Evolutionary conservation across 2,797 vertebrate species (phyloP), one percentile per base, ranked within the genome.

Genomic region (Pyrocephalus nanus): DNA sequence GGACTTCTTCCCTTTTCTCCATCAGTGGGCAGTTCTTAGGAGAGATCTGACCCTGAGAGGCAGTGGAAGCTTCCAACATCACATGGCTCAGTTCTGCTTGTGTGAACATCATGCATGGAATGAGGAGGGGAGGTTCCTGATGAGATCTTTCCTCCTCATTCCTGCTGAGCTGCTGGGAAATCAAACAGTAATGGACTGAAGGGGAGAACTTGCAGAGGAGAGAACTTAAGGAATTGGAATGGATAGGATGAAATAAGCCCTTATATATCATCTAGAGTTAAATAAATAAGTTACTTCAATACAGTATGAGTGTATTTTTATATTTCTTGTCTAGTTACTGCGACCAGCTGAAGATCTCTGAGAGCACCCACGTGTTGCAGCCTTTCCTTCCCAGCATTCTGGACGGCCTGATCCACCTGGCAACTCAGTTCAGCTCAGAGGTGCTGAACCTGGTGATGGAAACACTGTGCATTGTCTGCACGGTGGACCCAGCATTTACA

Each of bases 391-490:
- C 99, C 92, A 99, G 98, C 95, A 97, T 99, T 94, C 98, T 99
- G 22, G 99, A 99, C 74, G 99, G 99, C 27, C 97, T 99, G 86
- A 98, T 99, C 82, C 99, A 99, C 95, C 98, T 99, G 84, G 99
- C 99, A 2, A 98, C 99, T n/a, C 99, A 99, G 97, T 99, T 99
- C 98, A 99, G 99, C 95, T 99, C 99, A 0, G 99, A 99, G 94
- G 99, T 99, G 77, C 99, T 99, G 54, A 99, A 99, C 82, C 98
- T 99, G 6, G 99, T 99, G 97, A 99, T 99, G 99, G 99, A 99
- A 97, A 99, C 99, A 0, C 98, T 99, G 65, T 99, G 99, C 96
- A 99, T 99, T 22, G 99, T 99, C n/a, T 99, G 99, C 97, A 99
- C 99, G 0, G 99, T 99, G 22, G 99, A 99, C 96, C 98, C 99